Evolutionary conservation across 2,888 invertebrate genomes (phyloP), one percentile per base, ranked within the genome.

Genomic region (Scaptomyza parva): DNA sequence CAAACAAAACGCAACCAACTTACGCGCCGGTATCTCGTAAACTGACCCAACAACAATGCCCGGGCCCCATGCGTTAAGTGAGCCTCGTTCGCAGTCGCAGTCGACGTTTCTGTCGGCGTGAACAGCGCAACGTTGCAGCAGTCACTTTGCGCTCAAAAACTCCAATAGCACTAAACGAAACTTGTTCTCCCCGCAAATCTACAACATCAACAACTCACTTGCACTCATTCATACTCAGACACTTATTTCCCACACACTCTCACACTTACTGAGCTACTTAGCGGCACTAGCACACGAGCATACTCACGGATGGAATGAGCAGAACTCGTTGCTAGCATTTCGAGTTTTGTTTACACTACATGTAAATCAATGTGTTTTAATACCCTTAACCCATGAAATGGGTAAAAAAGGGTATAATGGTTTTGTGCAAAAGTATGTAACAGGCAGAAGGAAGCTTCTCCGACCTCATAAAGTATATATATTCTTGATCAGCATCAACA

Each of bases 1-100:
- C n/a, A 64, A 65, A n/a, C n/a, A 75, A 70, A 76, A 76, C 77
- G 80, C 86, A 86, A 70, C 89, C 88, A 78, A 79, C 80, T 73
- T 81, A 79, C 88, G 86, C 88, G 87, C 78, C 84, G 77, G 67
- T 79, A 76, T 79, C 78, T 76, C 62, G 62, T 70, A 67, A 85
- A 88, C 86, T 88, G 86, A 88, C 55, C 73, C 78, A 71, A 76
- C 73, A 76, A 73, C 82, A 86, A 82, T 54, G 69, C 67, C 67
- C 75, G 74, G 66, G 14, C 7, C 59, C 60, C 70, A 68, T 78
- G 78, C 78, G 78, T 81, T 81, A 65, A 78, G 45, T 73, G 66
- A 62, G 51, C 68, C 30, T 22, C 20, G n/a, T 5, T 30, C 20
- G 20, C 37, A 26, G 52, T 35, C 60, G 28, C 48, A 30, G 60